Base-by-base conservation (phyloP, 2,888 invertebrate species). In the Dyspetes luteomarginatus region DNA sequence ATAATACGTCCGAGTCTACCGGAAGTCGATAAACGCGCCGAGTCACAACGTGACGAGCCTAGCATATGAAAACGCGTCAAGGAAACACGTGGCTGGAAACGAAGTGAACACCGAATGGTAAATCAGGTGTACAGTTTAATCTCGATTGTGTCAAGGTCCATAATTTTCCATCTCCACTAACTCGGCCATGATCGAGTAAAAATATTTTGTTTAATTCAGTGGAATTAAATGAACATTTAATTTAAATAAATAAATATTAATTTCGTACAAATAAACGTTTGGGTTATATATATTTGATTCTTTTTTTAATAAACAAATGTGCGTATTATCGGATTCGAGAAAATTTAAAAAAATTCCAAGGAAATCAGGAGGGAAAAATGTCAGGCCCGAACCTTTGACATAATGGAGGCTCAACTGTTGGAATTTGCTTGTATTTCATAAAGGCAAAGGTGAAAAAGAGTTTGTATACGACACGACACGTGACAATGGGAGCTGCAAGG, bases 21-120 rank as follows among this genome's bases (percentile, higher is more conserved):
- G 80, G 75, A 76, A 72, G 75, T 75, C 75, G 58, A 75, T 75
- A 71, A 79, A 75, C 50, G 43, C 69, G 64, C 45, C 67, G 36
- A 67, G 80, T 76, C 64, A 60, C 60, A 67, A 41, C 67, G 71
- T 76, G 72, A 67, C 58, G 64, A 36, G 71, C 64, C n/a, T n/a
- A n/a, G 15, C 56, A 45, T 45, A 60, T 43, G 52, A 45, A 28
- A 71, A 52, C 24, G 7, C 67, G 74, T 58, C 26, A 50, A 36
- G 58, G 15, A 68, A 24, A 64, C 55, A 55, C 62, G 58, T 58
- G 58, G 36, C 43, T 74, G 30, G 3, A 24, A 56, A 30, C 30
- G 43, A 22, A 36, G 19, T 36, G 0, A 55, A 41, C 24, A 41
- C 28, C 4, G 15, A 48, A 36, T 5, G 48, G n/a, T 48, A 48